Evolutionary conservation across 2,113 vertebrate genomes (phyloP).

Genomic region (Planiliza haematocheilus): DNA sequence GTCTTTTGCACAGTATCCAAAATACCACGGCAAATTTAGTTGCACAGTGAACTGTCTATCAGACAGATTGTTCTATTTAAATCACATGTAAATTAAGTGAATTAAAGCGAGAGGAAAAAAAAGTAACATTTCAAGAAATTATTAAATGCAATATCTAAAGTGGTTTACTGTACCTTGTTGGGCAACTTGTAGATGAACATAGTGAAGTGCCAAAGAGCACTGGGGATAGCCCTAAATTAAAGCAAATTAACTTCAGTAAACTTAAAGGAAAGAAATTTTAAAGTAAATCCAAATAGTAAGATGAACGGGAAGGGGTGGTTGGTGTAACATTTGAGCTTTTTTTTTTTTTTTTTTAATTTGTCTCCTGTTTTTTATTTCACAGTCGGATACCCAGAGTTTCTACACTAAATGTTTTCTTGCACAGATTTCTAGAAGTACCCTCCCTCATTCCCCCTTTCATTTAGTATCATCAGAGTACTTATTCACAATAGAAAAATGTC

Average conservation of each 20-base stretch:
- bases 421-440: slow-evolving; percentile 45
- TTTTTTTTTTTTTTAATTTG: slow-evolving; percentile 35
- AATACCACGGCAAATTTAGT: slow-evolving; percentile 55
- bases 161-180: slow-evolving; percentile 86
- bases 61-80: slow-evolving; percentile 48
- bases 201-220: slow-evolving; percentile 84
- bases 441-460: slow-evolving; percentile 31
- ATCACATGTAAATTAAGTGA: slow-evolving; percentile 65
- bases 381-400: slow-evolving; percentile 86
- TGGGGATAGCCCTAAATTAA: slow-evolving; percentile 78
- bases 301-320: slow-evolving; percentile 78
- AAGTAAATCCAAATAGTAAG: slow-evolving; percentile 79
- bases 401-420: slow-evolving; percentile 78
- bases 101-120: slow-evolving; percentile 41
- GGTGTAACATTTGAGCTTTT: slow-evolving; percentile 79
- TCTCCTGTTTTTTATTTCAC: slow-evolving; percentile 56
- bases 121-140: slow-evolving; percentile 43
- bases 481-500: slow-evolving; percentile 30
- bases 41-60: slow-evolving; percentile 53
- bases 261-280: slow-evolving; percentile 82
- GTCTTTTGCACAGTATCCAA: slow-evolving; percentile 70
- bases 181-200: slow-evolving; percentile 82
- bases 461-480: slow-evolving; percentile 49
- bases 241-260: slow-evolving; percentile 82
- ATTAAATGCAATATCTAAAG: slow-evolving; percentile 77